Conservation (phyloP, 2,888 invertebrate genomes). For the Drosophila recens region DNA sequence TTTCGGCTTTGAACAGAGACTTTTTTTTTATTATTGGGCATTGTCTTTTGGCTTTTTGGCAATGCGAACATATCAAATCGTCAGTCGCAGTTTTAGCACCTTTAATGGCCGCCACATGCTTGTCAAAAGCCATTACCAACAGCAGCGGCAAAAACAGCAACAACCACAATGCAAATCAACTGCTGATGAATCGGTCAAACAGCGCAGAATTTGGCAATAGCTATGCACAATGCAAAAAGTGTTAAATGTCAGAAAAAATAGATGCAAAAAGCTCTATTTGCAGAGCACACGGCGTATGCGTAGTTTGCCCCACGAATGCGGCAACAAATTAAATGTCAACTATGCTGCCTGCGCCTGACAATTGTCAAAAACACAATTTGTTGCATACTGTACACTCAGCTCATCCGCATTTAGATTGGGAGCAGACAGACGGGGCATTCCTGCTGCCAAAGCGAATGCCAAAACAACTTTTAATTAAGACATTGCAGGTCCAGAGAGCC, state of each 20-base stretch:
- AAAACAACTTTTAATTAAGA: conserved; percentile 75
- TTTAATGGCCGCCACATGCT: conserved; percentile 69
- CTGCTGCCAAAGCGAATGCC: conserved; percentile 39
- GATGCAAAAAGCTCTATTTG: not conserved
- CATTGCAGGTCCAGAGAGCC: conserved; percentile 64
- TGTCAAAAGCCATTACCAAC: conserved; percentile 43
- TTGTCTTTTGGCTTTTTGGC: conserved; percentile 57
- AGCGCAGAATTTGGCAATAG: not conserved
- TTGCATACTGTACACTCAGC: conserved; percentile 18
- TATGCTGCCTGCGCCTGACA: conserved; percentile 35
- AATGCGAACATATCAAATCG: conserved; percentile 59
- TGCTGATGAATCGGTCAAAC: conserved; percentile 12
- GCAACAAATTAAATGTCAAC: conserved; percentile 51
- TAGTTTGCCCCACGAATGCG: conserved; percentile 30
- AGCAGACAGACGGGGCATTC: conserved; percentile 15
- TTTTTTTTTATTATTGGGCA: conserved; percentile 46
- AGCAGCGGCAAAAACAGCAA: conserved; percentile 43
- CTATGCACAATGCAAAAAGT: conserved; percentile 1
- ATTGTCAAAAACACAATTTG: conserved; percentile 46
- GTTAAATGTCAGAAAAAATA: not conserved
- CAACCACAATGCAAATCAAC: conserved; percentile 22
- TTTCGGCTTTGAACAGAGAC: conserved; percentile 42
- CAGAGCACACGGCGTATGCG: conserved; percentile 56
- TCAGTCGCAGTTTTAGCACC: conserved; percentile 52
- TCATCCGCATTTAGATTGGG: conserved; percentile 4